Evolutionary conservation across 2,888 invertebrate genomes (phyloP), one percentile per base, ranked within the genome.

Genomic region (Chloroclysta siterata): DNA sequence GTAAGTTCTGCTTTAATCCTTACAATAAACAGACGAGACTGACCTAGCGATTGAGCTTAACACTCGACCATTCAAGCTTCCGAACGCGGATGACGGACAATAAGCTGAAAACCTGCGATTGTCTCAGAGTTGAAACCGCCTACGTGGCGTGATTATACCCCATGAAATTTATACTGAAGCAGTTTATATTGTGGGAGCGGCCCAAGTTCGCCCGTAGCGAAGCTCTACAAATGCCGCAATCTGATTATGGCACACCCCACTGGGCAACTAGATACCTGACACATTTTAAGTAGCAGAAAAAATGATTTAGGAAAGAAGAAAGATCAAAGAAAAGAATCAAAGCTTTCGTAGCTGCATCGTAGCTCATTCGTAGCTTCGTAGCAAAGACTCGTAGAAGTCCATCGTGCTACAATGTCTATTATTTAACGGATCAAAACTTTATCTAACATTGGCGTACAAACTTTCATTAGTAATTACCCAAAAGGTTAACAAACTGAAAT

Each of bases 141-240:
- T 58, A 56, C 61, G 61, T 69, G 61, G 66, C 69, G 69, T 69
- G 68, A 65, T 68, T 51, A 65, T 64, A 62, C 60, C 46, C 65
- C 63, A 64, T 72, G 63, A 66, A 70, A 60, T 59, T 52, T 68
- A 66, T 63, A 63, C 59, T 53, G 63, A 60, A 63, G 48, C 63
- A 68, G 69, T 69, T 83, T 78, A 72, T 76, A 68, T 77, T 73
- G 51, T 36, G 87, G 90, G 90, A 89, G 90, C 90, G 90, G 88
- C 83, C 82, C 77, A 81, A 83, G 84, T 84, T 80, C 73, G 76
- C 78, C 77, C 73, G 71, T 78, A 74, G 74, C 72, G 92, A 92
- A 92, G 90, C 89, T 85, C 86, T 87, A 91, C 81, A 82, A 92
- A 81, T 87, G 89, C 88, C 87, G 89, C 90, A 92, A 92, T 91